Evolutionary conservation across 2,113 vertebrate genomes (phyloP).

Genomic region (Cercopithecus mona): DNA sequence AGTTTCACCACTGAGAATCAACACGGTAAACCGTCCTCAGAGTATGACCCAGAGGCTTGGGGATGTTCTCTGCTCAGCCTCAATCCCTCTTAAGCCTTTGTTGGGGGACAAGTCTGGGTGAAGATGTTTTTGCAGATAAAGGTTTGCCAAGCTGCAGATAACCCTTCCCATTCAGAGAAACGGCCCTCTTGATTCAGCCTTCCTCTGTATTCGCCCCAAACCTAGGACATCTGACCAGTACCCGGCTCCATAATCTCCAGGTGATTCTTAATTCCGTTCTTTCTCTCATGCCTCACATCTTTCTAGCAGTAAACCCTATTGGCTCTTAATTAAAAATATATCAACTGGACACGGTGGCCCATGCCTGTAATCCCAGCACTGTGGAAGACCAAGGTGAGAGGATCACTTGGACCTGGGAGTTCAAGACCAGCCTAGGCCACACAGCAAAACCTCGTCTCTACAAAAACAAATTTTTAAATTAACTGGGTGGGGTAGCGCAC

Average conservation of each 20-base stretch:
- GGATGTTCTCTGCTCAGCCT: not conserved
- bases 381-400: no score
- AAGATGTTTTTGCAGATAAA: not conserved
- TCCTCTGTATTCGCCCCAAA: not conserved
- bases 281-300: not conserved
- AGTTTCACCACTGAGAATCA: slow-evolving; percentile 75
- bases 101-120: not conserved
- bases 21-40: not conserved
- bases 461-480: no score
- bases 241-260: no score
- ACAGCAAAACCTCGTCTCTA: no score
- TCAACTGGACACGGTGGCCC: no score
- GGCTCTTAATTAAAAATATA: not conserved
- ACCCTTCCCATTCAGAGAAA: not conserved
- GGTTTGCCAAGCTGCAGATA: not conserved
- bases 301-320: not conserved
- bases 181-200: not conserved
- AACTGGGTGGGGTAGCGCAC: rapidly evolving
- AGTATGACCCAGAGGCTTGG: rapidly evolving
- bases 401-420: no score
- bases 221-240: not conserved
- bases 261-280: not conserved
- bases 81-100: not conserved
- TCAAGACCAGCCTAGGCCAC: no score
- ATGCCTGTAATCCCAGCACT: no score